A percentile compares a stretch with the other conserved stretches of the same genome.
Conservation (phyloP, 1,140 invertebrate genomes). For the Brachionus rotundiformis region DNA sequence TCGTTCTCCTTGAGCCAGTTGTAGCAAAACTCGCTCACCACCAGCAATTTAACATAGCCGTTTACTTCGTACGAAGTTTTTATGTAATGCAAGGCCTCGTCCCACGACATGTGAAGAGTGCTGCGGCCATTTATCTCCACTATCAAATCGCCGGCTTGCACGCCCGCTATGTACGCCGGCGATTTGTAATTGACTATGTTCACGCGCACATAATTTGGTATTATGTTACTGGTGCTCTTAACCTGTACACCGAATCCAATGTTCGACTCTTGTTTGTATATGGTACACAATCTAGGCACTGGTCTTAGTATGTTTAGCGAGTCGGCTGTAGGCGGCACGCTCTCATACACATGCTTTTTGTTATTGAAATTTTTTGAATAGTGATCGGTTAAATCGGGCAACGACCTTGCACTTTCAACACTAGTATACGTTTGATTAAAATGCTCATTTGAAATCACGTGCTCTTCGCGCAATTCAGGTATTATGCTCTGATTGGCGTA, state of each 20-base stretch:
- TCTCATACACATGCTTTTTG: neutral
- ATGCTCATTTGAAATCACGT: neutral
- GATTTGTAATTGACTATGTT: slow-evolving; percentile 51
- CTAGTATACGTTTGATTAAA: slow-evolving; percentile 44
- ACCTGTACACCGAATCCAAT: slow-evolving; percentile 42
- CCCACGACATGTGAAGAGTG: slow-evolving; percentile 8
- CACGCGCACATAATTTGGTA: slow-evolving; percentile 41
- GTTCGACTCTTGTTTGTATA: slow-evolving; percentile 39
- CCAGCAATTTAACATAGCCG: slow-evolving; percentile 42
- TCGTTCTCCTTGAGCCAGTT: slow-evolving; percentile 46
- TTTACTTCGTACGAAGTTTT: slow-evolving; percentile 46
- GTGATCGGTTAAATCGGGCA: slow-evolving; percentile 8
- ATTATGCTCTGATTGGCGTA: slow-evolving; percentile 34
- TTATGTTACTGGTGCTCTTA: neutral
- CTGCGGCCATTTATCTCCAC: slow-evolving; percentile 42
- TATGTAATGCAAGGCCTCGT: slow-evolving; percentile 41
- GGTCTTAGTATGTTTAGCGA: slow-evolving; percentile 1
- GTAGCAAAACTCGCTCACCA: slow-evolving; percentile 17
- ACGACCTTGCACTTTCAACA: slow-evolving; percentile 9
- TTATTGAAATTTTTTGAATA: slow-evolving; percentile 10
- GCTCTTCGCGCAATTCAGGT: neutral
- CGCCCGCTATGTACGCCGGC: slow-evolving; percentile 35
- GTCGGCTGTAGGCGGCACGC: neutral
- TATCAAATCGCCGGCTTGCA: slow-evolving; percentile 28
- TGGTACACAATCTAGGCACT: slow-evolving; percentile 40